Evolutionary conservation across 2,113 vertebrate genomes (phyloP).

Genomic region (Sakesphorus luctuosus): DNA sequence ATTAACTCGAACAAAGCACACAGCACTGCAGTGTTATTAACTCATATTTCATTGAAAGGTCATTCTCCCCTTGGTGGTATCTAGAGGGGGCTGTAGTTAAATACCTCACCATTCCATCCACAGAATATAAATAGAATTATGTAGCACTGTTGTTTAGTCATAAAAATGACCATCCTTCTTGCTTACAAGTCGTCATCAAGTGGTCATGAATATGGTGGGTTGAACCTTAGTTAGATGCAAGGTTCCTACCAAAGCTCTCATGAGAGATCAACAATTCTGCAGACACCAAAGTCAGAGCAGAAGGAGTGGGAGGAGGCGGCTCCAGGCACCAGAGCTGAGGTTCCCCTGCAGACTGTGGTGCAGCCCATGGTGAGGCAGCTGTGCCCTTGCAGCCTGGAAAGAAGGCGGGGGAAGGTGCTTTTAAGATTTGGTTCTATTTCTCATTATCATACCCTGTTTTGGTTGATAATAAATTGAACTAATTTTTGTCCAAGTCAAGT

Average conservation of each 20-base stretch:
- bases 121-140: slow-evolving; percentile 16
- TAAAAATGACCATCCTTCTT: neutral
- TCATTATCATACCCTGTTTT: neutral
- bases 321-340: neutral
- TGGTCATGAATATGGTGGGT: no score
- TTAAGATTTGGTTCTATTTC: neutral
- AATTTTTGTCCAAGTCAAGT: neutral
- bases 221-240: neutral
- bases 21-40: slow-evolving; percentile 45
- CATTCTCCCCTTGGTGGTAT: slow-evolving; percentile 47
- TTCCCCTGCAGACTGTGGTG: neutral
- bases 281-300: neutral
- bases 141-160: neutral
- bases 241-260: neutral
- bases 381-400: neutral
- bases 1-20: slow-evolving; percentile 50
- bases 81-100: slow-evolving; percentile 31
- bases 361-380: neutral
- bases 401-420: neutral
- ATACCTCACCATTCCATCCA: slow-evolving; percentile 12
- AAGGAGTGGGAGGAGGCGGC: neutral
- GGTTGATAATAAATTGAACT: neutral
- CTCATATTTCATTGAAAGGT: slow-evolving; percentile 70
- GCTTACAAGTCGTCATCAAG: neutral
- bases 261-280: neutral